Base-by-base conservation (phyloP, 2,113 vertebrate genomes). In the Chloropsis cyanopogon region DNA sequence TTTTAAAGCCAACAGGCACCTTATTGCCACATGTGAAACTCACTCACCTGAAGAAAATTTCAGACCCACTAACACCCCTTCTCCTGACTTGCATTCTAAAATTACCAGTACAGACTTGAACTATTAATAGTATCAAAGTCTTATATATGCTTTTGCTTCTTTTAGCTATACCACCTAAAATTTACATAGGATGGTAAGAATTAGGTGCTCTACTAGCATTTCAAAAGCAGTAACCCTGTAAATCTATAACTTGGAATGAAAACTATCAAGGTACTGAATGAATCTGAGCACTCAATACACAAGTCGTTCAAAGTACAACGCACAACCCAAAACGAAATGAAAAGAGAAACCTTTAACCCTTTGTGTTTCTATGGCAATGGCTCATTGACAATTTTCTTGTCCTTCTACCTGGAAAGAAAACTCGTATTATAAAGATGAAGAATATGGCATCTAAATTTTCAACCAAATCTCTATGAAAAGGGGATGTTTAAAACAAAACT, bases 371-470 rank as follows among this genome's bases (percentile, higher is more conserved):
- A 98, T 98, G 98, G 98, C 98, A 98, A 98, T 98, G 98, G 98
- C 97, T 98, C 98, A 98, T 98, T 98, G 88, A 90, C 88, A 90
- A 98, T 96, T 98, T 98, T 98, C 98, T 98, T 97, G 98, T 98
- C 98, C 98, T 98, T 98, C 98, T 98, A 98, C 98, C 98, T 98
- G 97, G 98, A 98, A 98, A 98, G 98, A 98, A 98, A 98, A 98
- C 97, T 98, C 97, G 97, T 93, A 98, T 98, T 98, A 98, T 96
- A 98, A 98, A 98, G 96, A 97, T 98, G 98, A 98, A 98, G 95
- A 98, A 97, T 97, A 98, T 97, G 97, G 97, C 87, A 98, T 96
- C 97, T 98, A 96, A 92, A 97, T 98, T 97, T 98, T 98, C 97
- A 98, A 98, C 97, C 98, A 98, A 97, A 97, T 97, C 97, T 97